phyloP scores from a whole-genome alignment of 2,113 vertebrate genomes.

The Chrysochloris asiatica region DNA sequence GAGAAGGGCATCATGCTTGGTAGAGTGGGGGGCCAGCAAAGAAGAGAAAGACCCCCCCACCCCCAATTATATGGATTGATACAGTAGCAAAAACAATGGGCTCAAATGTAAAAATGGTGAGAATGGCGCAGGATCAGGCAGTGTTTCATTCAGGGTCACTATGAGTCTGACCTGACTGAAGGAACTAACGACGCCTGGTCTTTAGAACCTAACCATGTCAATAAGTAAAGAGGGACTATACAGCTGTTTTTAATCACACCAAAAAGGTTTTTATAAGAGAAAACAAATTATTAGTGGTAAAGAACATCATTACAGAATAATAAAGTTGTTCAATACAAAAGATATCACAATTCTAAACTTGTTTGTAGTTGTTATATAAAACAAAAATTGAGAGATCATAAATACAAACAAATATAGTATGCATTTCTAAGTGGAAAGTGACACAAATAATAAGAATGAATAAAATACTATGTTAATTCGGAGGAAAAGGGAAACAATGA shows the following conservation, averaged over 20 bases:
- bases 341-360: background rate
- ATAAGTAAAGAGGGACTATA: background rate
- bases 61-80: too few species aligned
- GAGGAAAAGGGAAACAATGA: background rate
- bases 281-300: background rate
- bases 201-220: background rate
- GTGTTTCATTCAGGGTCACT: too few species aligned
- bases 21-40: too few species aligned
- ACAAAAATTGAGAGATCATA: slow-evolving; percentile 6
- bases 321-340: background rate
- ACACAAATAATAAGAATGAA: background rate
- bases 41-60: too few species aligned
- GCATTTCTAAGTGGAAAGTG: background rate
- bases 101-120: too few species aligned
- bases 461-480: background rate
- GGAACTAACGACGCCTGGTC: background rate
- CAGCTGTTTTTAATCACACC: background rate
- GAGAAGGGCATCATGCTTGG: too few species aligned
- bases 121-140: too few species aligned
- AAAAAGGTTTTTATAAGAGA: background rate
- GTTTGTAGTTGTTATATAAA: background rate
- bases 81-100: too few species aligned
- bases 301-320: background rate
- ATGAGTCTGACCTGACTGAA: too few species aligned
- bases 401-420: background rate